These are phyloP conservation scores for Triplophysa bombifrons DNA, from an alignment of 2,797 vertebrate genomes.

Conservation along the genomic window DNA sequence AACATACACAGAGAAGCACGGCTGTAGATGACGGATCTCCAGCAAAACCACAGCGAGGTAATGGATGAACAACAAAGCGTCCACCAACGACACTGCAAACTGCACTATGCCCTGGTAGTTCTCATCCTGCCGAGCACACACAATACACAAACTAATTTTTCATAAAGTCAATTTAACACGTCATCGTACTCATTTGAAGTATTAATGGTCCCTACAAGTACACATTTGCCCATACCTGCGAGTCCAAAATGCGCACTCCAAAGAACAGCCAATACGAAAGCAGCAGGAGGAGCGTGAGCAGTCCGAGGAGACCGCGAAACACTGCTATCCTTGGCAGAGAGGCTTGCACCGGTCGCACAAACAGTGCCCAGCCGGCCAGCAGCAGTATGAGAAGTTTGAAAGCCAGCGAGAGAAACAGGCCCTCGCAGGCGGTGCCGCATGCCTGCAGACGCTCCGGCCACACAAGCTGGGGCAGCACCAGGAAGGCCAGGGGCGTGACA, in stretches of 20 bases:
- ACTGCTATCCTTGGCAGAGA: constrained; percentile 88
- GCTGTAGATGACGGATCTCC: constrained; percentile 91
- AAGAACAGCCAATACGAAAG: constrained; percentile 99
- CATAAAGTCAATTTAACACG: not conserved
- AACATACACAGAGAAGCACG: constrained; percentile 86
- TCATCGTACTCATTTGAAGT: not conserved
- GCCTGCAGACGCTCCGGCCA: constrained; percentile 89
- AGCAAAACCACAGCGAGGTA: constrained; percentile 94
- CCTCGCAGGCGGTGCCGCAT: constrained; percentile 93
- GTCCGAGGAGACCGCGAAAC: constrained; percentile 87
- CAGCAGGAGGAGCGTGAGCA: constrained; percentile 90
- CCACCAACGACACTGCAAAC: constrained; percentile 92
- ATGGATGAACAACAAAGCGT: constrained; percentile 93
- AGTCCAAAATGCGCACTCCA: constrained; percentile 92
- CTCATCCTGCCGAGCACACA: constrained; percentile 75
- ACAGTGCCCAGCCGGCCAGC: constrained; percentile 94
- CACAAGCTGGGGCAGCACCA: constrained; percentile 87
- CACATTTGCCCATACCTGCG: constrained; percentile 70
- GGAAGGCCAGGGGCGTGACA: constrained; percentile 90
- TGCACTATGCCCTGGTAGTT: constrained; percentile 95
- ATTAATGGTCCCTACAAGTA: constrained; percentile 2
- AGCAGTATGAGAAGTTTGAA: constrained; percentile 96
- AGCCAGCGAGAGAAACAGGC: constrained; percentile 93
- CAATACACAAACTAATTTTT: too few species aligned
- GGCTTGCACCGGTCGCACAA: constrained; percentile 84